A percentile compares a stretch with the other conserved stretches of the same genome.
phyloP scores from a whole-genome alignment of 1,140 invertebrate species.

The Bradynema listronoti region DNA sequence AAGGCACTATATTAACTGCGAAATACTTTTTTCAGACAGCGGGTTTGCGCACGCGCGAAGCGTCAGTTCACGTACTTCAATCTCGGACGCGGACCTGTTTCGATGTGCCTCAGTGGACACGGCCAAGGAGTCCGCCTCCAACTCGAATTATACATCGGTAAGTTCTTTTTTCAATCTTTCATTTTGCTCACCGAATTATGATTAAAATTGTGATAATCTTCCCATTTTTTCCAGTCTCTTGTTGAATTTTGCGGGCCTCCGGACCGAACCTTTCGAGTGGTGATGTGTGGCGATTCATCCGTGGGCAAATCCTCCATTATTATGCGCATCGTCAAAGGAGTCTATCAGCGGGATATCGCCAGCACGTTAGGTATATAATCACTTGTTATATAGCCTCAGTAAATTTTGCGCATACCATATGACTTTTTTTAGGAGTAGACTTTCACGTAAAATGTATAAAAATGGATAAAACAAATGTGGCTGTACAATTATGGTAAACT shows the following conservation, averaged over 20 bases:
- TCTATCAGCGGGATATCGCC: slow-evolving; percentile 63
- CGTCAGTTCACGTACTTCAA: slow-evolving; percentile 18
- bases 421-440: slow-evolving; percentile 63
- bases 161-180: neutral
- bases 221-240: slow-evolving; percentile 24
- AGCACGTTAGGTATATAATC: slow-evolving; percentile 65
- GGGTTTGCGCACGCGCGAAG: neutral
- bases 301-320: slow-evolving; percentile 69
- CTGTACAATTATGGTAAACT: slow-evolving; percentile 64
- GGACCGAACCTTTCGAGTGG: slow-evolving; percentile 66
- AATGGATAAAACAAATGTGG: slow-evolving; percentile 64
- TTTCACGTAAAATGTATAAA: slow-evolving; percentile 66
- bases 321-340: slow-evolving; percentile 64
- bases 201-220: neutral
- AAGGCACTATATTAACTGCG: slow-evolving; percentile 3
- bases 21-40: slow-evolving; percentile 7
- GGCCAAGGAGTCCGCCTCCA: slow-evolving; percentile 36
- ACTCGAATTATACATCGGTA: slow-evolving; percentile 12
- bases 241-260: slow-evolving; percentile 60
- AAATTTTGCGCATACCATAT: slow-evolving; percentile 20
- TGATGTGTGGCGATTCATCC: slow-evolving; percentile 67
- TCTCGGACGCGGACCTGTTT: slow-evolving; percentile 44
- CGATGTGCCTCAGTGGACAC: slow-evolving; percentile 56
- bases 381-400: neutral
- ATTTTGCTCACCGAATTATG: neutral